phyloP scores from a whole-genome alignment of 2,797 vertebrate species.

The Diplodus sargus region DNA sequence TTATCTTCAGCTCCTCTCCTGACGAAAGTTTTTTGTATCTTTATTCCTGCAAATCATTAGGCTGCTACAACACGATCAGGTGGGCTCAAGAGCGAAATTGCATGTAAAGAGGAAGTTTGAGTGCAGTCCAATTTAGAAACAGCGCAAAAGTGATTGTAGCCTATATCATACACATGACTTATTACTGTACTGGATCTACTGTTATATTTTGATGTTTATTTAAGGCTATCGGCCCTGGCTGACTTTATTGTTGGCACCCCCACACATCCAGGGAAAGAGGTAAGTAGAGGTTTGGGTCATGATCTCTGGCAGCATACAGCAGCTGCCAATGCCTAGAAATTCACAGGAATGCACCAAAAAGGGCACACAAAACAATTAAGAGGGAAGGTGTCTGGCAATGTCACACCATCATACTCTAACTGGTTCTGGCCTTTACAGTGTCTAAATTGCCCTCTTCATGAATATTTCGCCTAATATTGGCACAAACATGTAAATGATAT shows the following conservation, averaged over 20 bases:
- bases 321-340: neutral
- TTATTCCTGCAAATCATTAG: neutral
- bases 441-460: too few species aligned
- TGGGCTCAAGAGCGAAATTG: conserved; percentile 22
- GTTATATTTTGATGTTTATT: neutral
- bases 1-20: too few species aligned
- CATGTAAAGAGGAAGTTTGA: neutral
- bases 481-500: too few species aligned
- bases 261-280: neutral
- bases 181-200: neutral
- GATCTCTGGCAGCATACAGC: conserved; percentile 1
- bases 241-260: neutral
- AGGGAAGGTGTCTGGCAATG: too few species aligned
- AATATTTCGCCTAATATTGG: too few species aligned
- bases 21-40: too few species aligned
- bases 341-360: neutral
- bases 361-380: too few species aligned
- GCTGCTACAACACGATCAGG: conserved; percentile 40
- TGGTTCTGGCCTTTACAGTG: too few species aligned
- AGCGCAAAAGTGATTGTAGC: neutral
- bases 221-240: neutral
- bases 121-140: too few species aligned
- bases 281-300: neutral
- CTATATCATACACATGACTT: neutral
- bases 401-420: too few species aligned